Base-by-base conservation (phyloP, 2,113 vertebrate species). In the Machaerirhynchus nigripectus region DNA sequence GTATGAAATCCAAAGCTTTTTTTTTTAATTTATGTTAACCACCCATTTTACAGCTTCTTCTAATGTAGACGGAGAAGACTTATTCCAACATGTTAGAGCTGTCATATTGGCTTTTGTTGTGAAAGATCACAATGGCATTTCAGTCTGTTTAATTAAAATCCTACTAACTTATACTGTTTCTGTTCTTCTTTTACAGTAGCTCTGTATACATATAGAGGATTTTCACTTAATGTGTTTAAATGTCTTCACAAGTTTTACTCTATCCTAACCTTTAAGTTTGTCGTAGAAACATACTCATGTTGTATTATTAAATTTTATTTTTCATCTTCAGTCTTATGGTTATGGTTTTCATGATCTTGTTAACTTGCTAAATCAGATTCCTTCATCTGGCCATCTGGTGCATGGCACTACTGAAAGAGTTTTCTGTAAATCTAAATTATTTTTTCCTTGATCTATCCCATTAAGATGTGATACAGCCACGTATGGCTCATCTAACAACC, bases 301-400 rank as follows among this genome's bases (percentile, higher is more conserved):
- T 84, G 33, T 59, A 94, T 94, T 93, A 92, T 81, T 94, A 55
- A 63, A 1, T 93, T 95, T 93, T 93, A 81, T 77, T 94, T 87
- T 94, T 92, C 17, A 33, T 94, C 88, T 90, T 93, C 49, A 46
- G 59, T 96, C 67, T 93, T 94, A 84, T 23, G 59, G 63, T 91
- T 96, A 73, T 91, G 55, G 12, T 87, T 93, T 90, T 68, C 12
- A 3, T 92, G 90, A 93, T 92, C 91, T 95, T 94, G 88, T 94
- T 94, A 93, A 78, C 75, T 84, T 90, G 55, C 83, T 93, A 87
- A 89, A 95, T 94, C 85, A 92, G 61, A 90, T 92, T 93, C 63
- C 44, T 94, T 96, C 79, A 80, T 93, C 64, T 95, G 86, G 73
- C 87, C 93, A 96, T 96, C 95, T 96, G 93, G 88, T 81, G 37